Percentiles rank a stretch among this genome's conserved stretches.
phyloP scores from a whole-genome alignment of 2,113 vertebrate genomes.

The Melospiza melodia region DNA sequence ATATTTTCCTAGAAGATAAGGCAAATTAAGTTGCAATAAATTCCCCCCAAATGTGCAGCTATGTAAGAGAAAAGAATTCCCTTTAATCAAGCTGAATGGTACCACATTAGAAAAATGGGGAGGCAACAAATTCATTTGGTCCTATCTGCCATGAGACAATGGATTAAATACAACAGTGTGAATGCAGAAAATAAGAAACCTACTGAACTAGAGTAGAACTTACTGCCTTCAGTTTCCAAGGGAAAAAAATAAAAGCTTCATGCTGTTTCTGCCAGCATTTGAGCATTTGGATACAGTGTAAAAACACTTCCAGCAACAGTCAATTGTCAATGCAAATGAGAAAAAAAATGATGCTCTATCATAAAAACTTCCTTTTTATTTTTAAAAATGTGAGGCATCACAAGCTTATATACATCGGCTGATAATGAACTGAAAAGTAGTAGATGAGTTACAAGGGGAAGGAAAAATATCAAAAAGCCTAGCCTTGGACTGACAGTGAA shows the following conservation, averaged over 20 bases:
- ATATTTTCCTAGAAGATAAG: neutral
- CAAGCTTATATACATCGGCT: neutral
- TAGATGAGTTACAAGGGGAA: neutral
- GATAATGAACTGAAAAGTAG: neutral
- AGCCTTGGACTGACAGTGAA: neutral
- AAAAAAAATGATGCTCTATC: neutral
- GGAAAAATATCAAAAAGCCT: neutral
- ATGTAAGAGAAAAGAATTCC: neutral
- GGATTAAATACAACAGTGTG: neutral
- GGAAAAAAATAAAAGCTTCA: neutral
- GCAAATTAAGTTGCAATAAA: slow-evolving; percentile 24
- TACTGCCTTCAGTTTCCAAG: neutral
- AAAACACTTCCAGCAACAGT: neutral
- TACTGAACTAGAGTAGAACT: neutral
- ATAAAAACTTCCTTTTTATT: neutral
- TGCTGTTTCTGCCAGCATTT: neutral
- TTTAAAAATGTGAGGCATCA: neutral
- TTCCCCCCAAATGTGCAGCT: neutral
- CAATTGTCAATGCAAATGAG: neutral
- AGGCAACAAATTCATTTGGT: neutral
- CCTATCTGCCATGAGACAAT: neutral
- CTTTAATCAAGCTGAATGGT: neutral
- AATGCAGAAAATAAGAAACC: neutral
- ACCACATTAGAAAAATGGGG: neutral
- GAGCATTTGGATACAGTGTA: neutral